A percentile compares a stretch with the other conserved stretches of the same genome.
Evolutionary conservation across 2,888 invertebrate species (phyloP).

Genomic region (Napeogenes sylphis): DNA sequence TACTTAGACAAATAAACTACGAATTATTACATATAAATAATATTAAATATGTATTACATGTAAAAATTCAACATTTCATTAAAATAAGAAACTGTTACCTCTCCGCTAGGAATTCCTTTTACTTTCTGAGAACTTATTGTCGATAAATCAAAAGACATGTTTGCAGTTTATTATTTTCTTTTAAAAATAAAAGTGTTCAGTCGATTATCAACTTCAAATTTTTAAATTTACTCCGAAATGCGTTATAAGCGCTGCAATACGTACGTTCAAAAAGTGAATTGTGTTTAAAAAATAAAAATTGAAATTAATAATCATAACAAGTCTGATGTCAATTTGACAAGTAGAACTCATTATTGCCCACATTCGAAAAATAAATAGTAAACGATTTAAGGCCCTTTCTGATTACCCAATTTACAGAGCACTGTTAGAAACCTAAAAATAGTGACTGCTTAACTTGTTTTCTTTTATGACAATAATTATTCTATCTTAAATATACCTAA

Average conservation of each 20-base stretch:
- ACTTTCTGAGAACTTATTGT: constrained; percentile 61
- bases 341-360: not conserved
- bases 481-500: not conserved
- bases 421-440: no score
- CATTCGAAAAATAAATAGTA: no score
- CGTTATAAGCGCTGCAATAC: not conserved
- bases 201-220: not conserved
- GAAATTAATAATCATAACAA: not conserved
- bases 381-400: no score
- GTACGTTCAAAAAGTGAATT: constrained; percentile 2
- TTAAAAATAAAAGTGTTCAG: not conserved
- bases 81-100: constrained; percentile 43
- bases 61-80: constrained; percentile 2
- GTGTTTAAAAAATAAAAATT: not conserved
- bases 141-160: constrained; percentile 48
- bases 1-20: not conserved
- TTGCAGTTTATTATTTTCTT: constrained; percentile 19
- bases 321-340: not conserved
- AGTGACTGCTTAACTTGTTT: no score
- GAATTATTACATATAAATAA: not conserved
- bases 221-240: constrained; percentile 2
- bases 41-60: not conserved
- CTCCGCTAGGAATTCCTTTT: constrained; percentile 56
- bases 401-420: no score
- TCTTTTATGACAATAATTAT: no score